These are phyloP conservation scores for Forbesichthys papilliferus DNA, from an alignment of 2,113 vertebrate species.

Conservation along the genomic window DNA sequence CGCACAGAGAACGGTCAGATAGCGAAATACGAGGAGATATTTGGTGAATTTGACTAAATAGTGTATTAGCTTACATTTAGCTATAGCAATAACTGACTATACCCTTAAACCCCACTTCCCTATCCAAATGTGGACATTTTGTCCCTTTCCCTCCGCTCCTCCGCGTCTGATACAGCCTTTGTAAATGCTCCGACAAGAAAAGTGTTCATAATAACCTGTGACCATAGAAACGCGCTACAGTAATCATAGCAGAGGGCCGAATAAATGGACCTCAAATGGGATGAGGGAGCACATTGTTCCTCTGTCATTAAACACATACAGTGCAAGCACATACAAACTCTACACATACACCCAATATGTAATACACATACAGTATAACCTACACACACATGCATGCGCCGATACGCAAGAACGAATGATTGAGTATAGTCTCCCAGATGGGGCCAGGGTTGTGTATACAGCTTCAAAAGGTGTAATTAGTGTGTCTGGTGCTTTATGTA, in stretches of 20 bases:
- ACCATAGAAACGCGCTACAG: slow-evolving; percentile 58
- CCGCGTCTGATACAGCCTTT: not conserved
- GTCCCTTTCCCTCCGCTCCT: slow-evolving; percentile 7
- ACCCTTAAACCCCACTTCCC: slow-evolving; percentile 13
- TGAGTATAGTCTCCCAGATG: not conserved
- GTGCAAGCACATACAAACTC: slow-evolving; percentile 1
- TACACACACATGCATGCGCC: not conserved
- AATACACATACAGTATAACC: not conserved
- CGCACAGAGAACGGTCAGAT: no score
- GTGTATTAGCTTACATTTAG: no score
- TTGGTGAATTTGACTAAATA: no score
- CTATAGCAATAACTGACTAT: no score
- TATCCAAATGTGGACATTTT: not conserved
- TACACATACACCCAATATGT: not conserved
- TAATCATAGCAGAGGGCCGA: slow-evolving; percentile 53
- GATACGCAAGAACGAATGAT: not conserved
- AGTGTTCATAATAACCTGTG: slow-evolving; percentile 64
- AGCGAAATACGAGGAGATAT: no score
- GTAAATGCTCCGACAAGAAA: slow-evolving; percentile 60
- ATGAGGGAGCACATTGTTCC: slow-evolving; percentile 30
- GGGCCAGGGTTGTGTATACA: slow-evolving; percentile 18
- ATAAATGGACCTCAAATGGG: slow-evolving; percentile 42
- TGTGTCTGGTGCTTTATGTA: slow-evolving; percentile 19
- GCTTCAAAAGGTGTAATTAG: slow-evolving; percentile 26
- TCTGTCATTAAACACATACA: slow-evolving; percentile 22